Conservation (phyloP, 2,888 invertebrate species). For the Phyllotreta cruciferae region DNA sequence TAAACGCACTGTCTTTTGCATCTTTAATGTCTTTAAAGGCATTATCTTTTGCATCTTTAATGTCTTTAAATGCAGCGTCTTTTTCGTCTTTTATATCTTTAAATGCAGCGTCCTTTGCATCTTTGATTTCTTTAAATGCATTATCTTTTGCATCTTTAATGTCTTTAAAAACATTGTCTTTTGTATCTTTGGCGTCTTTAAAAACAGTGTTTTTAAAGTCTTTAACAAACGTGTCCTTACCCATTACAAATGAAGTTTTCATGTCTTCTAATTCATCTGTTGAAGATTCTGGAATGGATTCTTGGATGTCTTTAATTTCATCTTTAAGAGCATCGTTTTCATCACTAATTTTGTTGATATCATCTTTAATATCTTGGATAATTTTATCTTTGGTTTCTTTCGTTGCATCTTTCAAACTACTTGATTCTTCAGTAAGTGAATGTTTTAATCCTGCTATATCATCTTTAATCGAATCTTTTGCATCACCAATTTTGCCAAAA, state of each 20-base stretch:
- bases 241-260: background rate
- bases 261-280: background rate
- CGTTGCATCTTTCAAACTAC: slow-evolving; percentile 1
- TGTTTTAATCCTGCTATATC: slow-evolving; percentile 1
- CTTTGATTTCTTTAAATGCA: background rate
- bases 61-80: slow-evolving; percentile 2
- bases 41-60: background rate
- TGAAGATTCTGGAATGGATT: no score
- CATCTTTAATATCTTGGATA: no score
- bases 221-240: background rate
- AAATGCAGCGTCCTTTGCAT: background rate
- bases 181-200: background rate
- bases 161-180: background rate
- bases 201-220: background rate
- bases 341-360: no score
- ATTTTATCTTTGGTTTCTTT: slow-evolving; percentile 30
- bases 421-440: slow-evolving; percentile 3
- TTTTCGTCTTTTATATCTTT: background rate
- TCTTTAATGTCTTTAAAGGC: background rate
- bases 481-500: background rate
- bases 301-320: background rate
- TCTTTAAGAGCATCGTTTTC: background rate
- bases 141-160: background rate
- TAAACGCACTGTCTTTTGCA: background rate
- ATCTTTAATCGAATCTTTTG: slow-evolving; percentile 5